Base-by-base conservation (phyloP, 92 coral and sea anemone species). In the Bergia sp. region DNA sequence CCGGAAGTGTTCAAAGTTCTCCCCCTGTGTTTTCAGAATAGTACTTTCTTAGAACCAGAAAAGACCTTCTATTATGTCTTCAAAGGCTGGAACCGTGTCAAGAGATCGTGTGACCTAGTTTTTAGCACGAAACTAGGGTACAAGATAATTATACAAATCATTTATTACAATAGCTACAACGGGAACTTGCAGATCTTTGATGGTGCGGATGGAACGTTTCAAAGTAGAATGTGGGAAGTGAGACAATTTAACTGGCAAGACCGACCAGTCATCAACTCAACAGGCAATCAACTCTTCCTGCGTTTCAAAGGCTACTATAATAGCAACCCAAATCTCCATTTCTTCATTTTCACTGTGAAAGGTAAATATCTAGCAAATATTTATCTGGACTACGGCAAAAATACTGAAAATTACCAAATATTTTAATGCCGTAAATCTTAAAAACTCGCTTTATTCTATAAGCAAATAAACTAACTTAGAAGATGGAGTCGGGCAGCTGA, bases 41-140 rank as follows among this genome's bases (percentile, higher is more conserved):
- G n/a, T 23, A 89, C 94, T 2, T 85, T 61, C 67, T 20, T 93
- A 3, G 44, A 50, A 9, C 73, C 84, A n/a, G 88, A 91, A 13
- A 77, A 72, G 39, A 80, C 92, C 1, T 82, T 69, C 4, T 50
- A 82, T 37, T 91, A 80, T 13, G 58, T 47, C 3, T 61, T 39
- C 43, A 82, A 91, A 44, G 16, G 38, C 1, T 37, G 44, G 16
- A 79, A 43, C 12, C 71, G 44, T 41, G n/a, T 49, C 50, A 47
- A 11, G 50, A 29, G 74, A 5, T 80, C 20, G 8, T 93, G 95
- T 43, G 77, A 82, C 18, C 94, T 91, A 37, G 42, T 81, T 1
- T 15, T 93, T 85, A 76, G 37, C 23, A 91, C 95, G 11, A 86
- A 91, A 38, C 75, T 72, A 37, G 92, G 94, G 15, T 86, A 82